Percentiles rank a stretch among this genome's conserved stretches.
Conservation (phyloP, 1,140 invertebrate genomes). For the Brachionus calyciflorus region DNA sequence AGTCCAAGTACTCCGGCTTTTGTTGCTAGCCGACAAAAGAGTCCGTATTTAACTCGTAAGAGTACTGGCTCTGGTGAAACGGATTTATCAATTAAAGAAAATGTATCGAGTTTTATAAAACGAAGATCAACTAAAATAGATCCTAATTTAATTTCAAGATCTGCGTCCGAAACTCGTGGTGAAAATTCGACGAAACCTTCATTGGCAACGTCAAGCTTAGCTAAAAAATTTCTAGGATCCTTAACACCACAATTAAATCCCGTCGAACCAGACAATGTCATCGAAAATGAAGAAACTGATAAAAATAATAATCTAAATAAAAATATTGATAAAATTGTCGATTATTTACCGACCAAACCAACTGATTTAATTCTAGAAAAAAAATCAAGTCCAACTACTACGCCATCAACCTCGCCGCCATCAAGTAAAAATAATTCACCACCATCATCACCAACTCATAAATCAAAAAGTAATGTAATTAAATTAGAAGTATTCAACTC, state of each 20-base stretch:
- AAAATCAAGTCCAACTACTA: background rate
- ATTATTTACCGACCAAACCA: background rate
- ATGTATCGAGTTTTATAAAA: constrained; percentile 31
- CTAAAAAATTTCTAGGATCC: constrained; percentile 37
- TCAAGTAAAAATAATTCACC: background rate
- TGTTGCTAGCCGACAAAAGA: constrained; percentile 24
- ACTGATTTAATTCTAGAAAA: background rate
- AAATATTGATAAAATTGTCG: background rate
- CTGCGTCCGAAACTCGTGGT: background rate
- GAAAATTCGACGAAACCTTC: constrained; percentile 9
- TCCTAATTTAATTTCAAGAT: background rate
- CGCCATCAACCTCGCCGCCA: background rate
- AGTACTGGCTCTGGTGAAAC: background rate
- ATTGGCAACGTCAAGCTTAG: constrained; percentile 37
- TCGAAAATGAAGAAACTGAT: background rate
- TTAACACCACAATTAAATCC: constrained; percentile 7
- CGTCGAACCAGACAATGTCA: background rate
- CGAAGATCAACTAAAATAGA: constrained; percentile 2
- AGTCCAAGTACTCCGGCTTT: background rate
- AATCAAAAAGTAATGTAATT: background rate
- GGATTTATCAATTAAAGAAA: background rate
- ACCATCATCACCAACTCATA: background rate
- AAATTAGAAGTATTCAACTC: constrained; percentile 21
- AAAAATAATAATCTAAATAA: background rate
- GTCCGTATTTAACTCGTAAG: constrained; percentile 26